Percentiles rank a stretch among this genome's conserved stretches.
These are phyloP conservation scores for Yponomeuta sedellus DNA, from an alignment of 2,888 invertebrate species.

Conservation along the genomic window DNA sequence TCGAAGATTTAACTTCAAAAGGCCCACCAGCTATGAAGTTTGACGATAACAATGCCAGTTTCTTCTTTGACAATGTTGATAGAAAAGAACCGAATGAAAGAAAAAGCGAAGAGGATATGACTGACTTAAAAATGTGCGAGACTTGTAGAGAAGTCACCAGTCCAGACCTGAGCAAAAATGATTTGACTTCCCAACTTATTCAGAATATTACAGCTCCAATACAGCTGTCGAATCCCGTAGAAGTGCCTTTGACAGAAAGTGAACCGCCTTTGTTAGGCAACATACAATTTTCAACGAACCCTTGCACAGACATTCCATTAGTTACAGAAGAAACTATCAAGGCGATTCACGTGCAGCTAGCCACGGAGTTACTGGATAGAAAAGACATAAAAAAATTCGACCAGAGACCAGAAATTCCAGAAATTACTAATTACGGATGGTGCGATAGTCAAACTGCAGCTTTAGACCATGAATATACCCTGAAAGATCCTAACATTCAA, in stretches of 20 bases:
- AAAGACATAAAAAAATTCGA: slow-evolving; percentile 21
- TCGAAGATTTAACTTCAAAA: slow-evolving; percentile 11
- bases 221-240: slow-evolving; percentile 57
- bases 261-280: slow-evolving; percentile 24
- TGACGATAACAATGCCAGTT: background rate
- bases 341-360: slow-evolving; percentile 50
- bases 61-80: slow-evolving; percentile 13
- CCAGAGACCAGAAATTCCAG: slow-evolving; percentile 15
- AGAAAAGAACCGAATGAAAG: background rate
- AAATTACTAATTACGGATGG: slow-evolving; percentile 44
- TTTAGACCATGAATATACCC: background rate
- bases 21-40: background rate
- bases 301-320: slow-evolving; percentile 46
- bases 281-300: slow-evolving; percentile 33
- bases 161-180: slow-evolving; percentile 39
- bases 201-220: slow-evolving; percentile 63
- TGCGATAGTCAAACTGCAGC: background rate
- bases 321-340: slow-evolving; percentile 57
- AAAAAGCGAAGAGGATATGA: slow-evolving; percentile 22
- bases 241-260: slow-evolving; percentile 41
- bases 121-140: slow-evolving; percentile 55
- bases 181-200: slow-evolving; percentile 55
- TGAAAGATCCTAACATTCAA: background rate
- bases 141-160: slow-evolving; percentile 55
- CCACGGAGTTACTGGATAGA: slow-evolving; percentile 41